Evolutionary conservation across 2,113 vertebrate species (phyloP), one percentile per base, ranked within the genome.

Genomic region (Melospiza georgiana): DNA sequence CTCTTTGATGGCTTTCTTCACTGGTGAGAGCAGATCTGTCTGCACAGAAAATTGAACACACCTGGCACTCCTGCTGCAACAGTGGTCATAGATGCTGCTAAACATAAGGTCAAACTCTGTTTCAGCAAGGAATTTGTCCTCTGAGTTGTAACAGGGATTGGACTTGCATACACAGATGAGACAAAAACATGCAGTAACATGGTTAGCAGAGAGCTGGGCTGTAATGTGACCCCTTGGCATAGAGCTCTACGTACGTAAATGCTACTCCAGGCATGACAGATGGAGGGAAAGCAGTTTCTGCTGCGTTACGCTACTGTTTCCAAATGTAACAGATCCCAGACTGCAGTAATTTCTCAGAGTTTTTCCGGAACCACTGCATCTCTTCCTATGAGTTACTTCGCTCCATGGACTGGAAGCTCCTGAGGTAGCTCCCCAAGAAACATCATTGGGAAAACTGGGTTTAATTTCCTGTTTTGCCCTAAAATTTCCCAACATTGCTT

Each of bases 71-170:
- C 46, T 91, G 75, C 75, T 71, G 79, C 55, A 44, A 3, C 0
- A 66, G 35, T 21, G 62, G 17, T 28, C 77, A 62, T 63, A 94
- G 37, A 72, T 62, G 55, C 79, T 80, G n/a, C 55, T n/a, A n/a
- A 5, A 66, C 23, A 2, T 35, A 54, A 83, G 78, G 85, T 85
- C 87, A 80, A 90, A 91, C 48, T 61, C 74, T 74, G 43, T 63
- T 95, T 83, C 58, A 88, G 75, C 79, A 80, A 63, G 91, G 89
- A 94, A 87, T 94, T 94, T 94, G 85, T 89, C 72, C 79, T 67
- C 71, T 87, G 75, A 77, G 79, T 61, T 90, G 61, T 84, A 92
- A 88, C 68, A 86, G 19, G 61, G 79, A 31, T 74, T 82, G 87
- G 87, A 72, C 74, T 89, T 89, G 94, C 1, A 0, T 39, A 93